A percentile compares a stretch with the other conserved stretches of the same genome.
Conservation (phyloP, 2,888 invertebrate species). For the Noctua comes region DNA sequence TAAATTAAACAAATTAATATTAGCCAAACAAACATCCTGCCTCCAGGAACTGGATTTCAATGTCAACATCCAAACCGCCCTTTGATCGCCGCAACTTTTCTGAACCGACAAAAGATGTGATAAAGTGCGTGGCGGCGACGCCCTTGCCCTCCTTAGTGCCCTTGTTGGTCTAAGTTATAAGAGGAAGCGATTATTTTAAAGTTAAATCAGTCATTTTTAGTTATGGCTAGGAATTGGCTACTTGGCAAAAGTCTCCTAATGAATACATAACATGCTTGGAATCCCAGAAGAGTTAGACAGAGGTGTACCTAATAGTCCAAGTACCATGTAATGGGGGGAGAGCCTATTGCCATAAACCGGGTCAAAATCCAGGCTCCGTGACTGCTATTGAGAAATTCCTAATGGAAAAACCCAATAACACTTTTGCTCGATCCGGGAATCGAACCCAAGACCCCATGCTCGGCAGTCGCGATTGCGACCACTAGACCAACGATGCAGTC, state of each 20-base stretch:
- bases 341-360: too few species aligned
- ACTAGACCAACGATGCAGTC: too few species aligned
- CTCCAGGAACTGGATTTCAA: constrained; percentile 39
- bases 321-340: too few species aligned
- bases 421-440: too few species aligned
- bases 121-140: constrained; percentile 68
- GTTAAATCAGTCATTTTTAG: background rate
- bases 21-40: constrained; percentile 45
- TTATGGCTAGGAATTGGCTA: background rate
- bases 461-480: too few species aligned
- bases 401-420: too few species aligned
- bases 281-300: too few species aligned
- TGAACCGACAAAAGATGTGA: constrained; percentile 71
- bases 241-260: background rate
- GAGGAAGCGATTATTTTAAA: background rate
- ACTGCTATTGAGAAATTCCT: too few species aligned
- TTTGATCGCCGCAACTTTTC: constrained; percentile 60
- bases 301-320: too few species aligned
- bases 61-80: constrained; percentile 59
- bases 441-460: too few species aligned
- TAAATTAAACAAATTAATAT: constrained; percentile 59
- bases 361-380: too few species aligned
- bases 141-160: constrained; percentile 56
- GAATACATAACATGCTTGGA: too few species aligned
- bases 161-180: constrained; percentile 28